phyloP scores from a whole-genome alignment of 2,888 invertebrate species.

The Drosophila neoperkinsi region DNA sequence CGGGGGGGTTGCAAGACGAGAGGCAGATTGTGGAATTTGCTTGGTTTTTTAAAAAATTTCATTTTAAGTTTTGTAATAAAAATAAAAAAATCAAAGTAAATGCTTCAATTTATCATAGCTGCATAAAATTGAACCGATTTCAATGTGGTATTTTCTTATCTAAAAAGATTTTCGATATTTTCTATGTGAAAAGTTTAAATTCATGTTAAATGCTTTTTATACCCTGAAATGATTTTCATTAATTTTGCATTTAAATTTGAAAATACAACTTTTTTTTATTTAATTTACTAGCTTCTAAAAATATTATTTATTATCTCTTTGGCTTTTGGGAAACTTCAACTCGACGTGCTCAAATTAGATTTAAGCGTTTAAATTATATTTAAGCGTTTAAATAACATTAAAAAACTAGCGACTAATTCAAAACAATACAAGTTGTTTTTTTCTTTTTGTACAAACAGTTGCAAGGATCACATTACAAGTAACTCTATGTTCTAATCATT shows the following conservation, averaged over 20 bases:
- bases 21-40: neutral
- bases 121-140: neutral
- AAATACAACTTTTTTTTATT: neutral
- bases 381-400: conserved; percentile 53
- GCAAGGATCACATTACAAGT: conserved; percentile 17
- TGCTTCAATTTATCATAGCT: neutral
- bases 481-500: conserved; percentile 24
- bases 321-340: conserved; percentile 45
- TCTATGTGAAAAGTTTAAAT: neutral
- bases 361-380: conserved; percentile 15
- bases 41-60: neutral
- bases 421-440: conserved; percentile 41
- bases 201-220: neutral
- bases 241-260: neutral
- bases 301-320: neutral
- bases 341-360: conserved; percentile 23
- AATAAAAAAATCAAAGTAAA: neutral
- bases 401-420: conserved; percentile 61
- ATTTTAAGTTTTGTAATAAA: neutral
- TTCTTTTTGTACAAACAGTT: conserved; percentile 57
- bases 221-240: fast-evolving
- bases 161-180: neutral
- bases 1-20: conserved; percentile 2
- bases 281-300: neutral
- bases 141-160: neutral